Conservation (phyloP, 1,140 invertebrate species). For the Fopius arisanus region DNA sequence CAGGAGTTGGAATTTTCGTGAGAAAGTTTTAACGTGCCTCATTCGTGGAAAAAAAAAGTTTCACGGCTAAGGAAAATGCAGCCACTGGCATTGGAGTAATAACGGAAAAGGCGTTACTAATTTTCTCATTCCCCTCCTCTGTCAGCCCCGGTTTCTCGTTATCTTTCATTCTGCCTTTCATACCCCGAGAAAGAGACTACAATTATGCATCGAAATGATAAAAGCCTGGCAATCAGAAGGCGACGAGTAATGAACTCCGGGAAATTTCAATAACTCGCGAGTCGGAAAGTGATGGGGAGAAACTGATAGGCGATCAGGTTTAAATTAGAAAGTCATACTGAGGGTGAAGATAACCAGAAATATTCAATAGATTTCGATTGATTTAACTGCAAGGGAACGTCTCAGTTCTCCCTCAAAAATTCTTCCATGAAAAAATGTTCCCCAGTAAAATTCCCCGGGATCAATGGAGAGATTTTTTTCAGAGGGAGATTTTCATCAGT, state of each 20-base stretch:
- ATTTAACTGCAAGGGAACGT: too few relatives aligned
- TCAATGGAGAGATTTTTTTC: too few relatives aligned
- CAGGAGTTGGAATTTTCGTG: constrained; percentile 46
- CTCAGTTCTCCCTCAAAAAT: too few relatives aligned
- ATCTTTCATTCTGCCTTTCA: background rate
- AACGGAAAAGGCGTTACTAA: constrained; percentile 41
- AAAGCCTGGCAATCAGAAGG: background rate
- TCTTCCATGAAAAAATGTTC: too few relatives aligned
- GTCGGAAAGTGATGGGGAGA: background rate
- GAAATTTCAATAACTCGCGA: background rate
- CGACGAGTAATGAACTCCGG: background rate
- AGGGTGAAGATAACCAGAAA: too few relatives aligned
- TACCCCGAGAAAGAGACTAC: background rate
- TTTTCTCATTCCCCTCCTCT: constrained; percentile 24
- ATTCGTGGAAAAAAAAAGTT: constrained; percentile 54
- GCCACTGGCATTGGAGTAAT: constrained; percentile 39
- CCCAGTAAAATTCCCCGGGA: too few relatives aligned
- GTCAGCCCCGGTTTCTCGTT: constrained; percentile 26
- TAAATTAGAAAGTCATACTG: too few relatives aligned
- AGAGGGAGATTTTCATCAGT: too few relatives aligned
- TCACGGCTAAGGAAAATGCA: constrained; percentile 31
- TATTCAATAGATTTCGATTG: too few relatives aligned
- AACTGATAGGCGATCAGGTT: background rate
- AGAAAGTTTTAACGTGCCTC: constrained; percentile 57
- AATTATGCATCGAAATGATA: background rate